Evolutionary conservation across 2,113 vertebrate species (phyloP).

Genomic region (Pavo muticus): DNA sequence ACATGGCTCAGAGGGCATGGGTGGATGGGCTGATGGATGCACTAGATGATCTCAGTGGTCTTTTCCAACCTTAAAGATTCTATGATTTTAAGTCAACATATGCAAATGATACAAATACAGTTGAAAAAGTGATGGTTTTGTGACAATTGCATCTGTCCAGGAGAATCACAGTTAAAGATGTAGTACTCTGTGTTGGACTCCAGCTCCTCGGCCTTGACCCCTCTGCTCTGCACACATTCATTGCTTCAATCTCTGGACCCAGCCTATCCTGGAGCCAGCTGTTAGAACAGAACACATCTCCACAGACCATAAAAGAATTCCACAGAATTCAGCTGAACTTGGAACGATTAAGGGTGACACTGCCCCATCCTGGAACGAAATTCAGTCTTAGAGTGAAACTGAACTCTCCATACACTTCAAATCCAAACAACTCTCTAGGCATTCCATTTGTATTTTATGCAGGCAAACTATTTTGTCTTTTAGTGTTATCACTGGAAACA

Average conservation of each 20-base stretch:
- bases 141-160: too few relatives aligned
- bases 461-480: neutral
- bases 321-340: neutral
- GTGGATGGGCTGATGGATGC: too few relatives aligned
- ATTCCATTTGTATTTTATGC: neutral
- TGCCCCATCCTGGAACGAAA: too few relatives aligned
- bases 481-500: neutral
- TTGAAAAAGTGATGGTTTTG: too few relatives aligned
- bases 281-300: neutral
- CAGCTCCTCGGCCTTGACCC: neutral
- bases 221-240: neutral
- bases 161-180: too few relatives aligned
- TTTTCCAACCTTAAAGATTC: too few relatives aligned
- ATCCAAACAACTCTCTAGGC: neutral
- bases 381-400: neutral
- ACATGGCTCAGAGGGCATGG: too few relatives aligned
- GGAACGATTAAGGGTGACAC: neutral
- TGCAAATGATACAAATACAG: too few relatives aligned
- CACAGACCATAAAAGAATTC: neutral
- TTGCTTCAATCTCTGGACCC: neutral
- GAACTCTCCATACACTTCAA: neutral
- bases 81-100: too few relatives aligned
- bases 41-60: too few relatives aligned
- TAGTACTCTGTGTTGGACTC: too few relatives aligned
- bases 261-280: neutral